Percentiles rank a stretch among this genome's conserved stretches.
phyloP scores from a whole-genome alignment of 2,797 vertebrate genomes.

The Intellagama lesueurii region DNA sequence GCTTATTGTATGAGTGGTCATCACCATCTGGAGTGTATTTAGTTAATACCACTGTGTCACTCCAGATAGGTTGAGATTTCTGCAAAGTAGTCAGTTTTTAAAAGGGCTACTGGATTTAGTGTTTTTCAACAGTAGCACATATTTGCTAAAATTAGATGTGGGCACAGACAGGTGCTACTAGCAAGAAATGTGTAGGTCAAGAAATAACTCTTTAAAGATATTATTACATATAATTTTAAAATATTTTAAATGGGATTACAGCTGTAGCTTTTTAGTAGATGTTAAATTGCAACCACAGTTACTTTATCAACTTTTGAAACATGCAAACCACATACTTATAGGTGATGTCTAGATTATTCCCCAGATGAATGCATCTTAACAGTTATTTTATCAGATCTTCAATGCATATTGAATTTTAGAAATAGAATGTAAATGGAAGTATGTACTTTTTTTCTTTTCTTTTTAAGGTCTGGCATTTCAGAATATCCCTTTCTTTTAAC shows the following conservation, averaged over 20 bases:
- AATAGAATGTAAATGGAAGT: neutral
- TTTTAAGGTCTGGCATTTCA: neutral
- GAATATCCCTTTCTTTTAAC: slow-evolving; percentile 4
- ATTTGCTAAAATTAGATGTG: neutral
- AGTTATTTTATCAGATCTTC: neutral
- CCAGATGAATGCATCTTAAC: neutral
- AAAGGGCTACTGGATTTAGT: neutral
- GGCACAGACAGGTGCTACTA: neutral
- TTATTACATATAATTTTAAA: neutral
- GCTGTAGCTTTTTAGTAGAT: neutral
- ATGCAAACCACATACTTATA: neutral
- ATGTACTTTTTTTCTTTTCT: neutral
- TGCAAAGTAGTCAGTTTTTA: neutral
- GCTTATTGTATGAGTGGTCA: too few relatives aligned
- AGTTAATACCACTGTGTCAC: neutral
- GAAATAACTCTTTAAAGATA: neutral
- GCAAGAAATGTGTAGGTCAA: neutral
- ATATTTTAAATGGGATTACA: neutral
- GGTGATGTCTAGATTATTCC: neutral
- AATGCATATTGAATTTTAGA: neutral
- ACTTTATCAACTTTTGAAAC: neutral
- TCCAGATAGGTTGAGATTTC: neutral
- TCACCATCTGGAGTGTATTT: neutral
- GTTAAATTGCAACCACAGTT: neutral
- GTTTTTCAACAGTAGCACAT: neutral